A percentile compares a stretch with the other conserved stretches of the same genome.
Evolutionary conservation across 2,797 vertebrate species (phyloP).

Genomic region (Sitta carolinensis): DNA sequence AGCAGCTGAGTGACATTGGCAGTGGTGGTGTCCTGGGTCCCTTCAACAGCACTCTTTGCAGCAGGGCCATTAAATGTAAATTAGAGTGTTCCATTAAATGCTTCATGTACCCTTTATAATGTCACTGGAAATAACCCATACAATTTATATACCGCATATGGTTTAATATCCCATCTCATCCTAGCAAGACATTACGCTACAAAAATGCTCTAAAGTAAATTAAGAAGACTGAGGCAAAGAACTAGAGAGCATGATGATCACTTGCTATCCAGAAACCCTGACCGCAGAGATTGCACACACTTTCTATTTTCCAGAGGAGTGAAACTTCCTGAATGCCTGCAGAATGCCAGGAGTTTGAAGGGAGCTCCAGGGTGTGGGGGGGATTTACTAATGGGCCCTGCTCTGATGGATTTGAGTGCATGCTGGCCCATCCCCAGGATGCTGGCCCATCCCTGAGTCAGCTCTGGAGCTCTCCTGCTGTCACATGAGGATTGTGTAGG

Average conservation of each 20-base stretch:
- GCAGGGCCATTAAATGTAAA: background rate
- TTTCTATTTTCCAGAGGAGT: background rate
- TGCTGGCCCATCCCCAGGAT: background rate
- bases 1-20: background rate
- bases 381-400: background rate
- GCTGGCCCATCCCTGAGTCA: background rate
- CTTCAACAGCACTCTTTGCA: background rate
- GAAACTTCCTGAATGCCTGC: background rate
- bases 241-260: background rate
- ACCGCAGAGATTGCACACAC: background rate
- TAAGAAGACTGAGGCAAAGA: background rate
- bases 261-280: background rate
- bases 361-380: background rate
- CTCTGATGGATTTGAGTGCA: background rate
- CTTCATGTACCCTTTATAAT: background rate
- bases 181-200: background rate
- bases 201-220: background rate
- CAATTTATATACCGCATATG: background rate
- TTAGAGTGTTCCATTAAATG: background rate
- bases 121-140: background rate
- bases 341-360: background rate
- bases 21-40: background rate
- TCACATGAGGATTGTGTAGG: fast-evolving
- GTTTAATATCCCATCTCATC: background rate
- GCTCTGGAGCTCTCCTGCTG: background rate